phyloP scores from a whole-genome alignment of 2,888 invertebrate species.

The Zhuqinia jingwanae region DNA sequence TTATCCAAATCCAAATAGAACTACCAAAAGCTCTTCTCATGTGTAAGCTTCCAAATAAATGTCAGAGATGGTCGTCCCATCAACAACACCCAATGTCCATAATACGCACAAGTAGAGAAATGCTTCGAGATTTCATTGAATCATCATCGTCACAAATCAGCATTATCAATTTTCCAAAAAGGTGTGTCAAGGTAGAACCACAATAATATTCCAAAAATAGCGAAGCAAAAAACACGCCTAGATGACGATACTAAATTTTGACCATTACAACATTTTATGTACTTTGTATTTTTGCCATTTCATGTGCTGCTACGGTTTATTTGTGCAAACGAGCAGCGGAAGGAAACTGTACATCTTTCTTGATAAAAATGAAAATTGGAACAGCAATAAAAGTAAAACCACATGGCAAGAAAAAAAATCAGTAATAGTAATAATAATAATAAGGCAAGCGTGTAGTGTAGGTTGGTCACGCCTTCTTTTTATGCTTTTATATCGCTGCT shows the following conservation, averaged over 20 bases:
- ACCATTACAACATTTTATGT: neutral
- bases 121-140: too few species aligned
- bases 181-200: slow-evolving; percentile 35
- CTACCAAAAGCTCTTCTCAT: too few species aligned
- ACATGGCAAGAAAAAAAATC: too few species aligned
- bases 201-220: slow-evolving; percentile 9
- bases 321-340: neutral
- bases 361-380: slow-evolving; percentile 26
- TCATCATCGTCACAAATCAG: neutral
- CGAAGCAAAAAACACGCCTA: neutral
- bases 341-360: slow-evolving; percentile 15
- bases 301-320: neutral
- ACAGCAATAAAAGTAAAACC: slow-evolving; percentile 33
- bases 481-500: neutral
- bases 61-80: slow-evolving; percentile 50
- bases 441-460: neutral
- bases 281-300: neutral
- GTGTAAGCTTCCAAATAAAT: too few species aligned
- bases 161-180: slow-evolving; percentile 1
- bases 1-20: too few species aligned
- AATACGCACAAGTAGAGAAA: neutral
- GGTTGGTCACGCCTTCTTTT: neutral
- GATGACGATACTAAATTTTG: too few species aligned
- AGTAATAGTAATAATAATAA: neutral
- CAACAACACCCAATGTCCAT: slow-evolving; percentile 19